These are phyloP conservation scores for Stenchaetothrips biformis DNA, from an alignment of 2,888 invertebrate species.

Conservation along the genomic window DNA sequence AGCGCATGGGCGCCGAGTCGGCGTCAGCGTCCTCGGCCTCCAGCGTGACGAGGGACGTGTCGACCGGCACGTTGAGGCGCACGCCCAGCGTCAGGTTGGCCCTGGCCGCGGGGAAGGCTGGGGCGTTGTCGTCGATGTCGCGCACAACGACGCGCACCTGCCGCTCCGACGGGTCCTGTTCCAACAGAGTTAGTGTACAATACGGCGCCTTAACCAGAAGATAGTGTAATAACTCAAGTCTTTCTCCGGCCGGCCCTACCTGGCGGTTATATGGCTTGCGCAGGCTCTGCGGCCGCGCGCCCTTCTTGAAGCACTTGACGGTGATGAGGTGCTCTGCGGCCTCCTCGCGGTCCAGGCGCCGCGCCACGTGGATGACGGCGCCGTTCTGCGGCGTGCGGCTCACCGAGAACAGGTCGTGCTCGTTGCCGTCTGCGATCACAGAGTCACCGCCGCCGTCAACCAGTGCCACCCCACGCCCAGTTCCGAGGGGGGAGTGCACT, in stretches of 20 bases:
- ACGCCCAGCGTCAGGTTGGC: constrained; percentile 49
- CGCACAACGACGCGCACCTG: constrained; percentile 59
- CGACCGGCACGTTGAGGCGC: constrained; percentile 66
- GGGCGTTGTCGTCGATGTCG: constrained; percentile 71
- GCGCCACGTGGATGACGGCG: constrained; percentile 57
- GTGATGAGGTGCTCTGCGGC: constrained; percentile 57
- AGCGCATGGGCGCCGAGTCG: constrained; percentile 59
- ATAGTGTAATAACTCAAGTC: neutral
- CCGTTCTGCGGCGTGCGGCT: constrained; percentile 60
- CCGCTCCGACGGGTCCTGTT: constrained; percentile 62
- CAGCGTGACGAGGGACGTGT: constrained; percentile 62
- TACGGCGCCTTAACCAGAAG: neutral
- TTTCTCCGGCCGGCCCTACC: constrained; percentile 44
- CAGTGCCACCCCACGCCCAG: no score
- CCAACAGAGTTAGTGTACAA: no score
- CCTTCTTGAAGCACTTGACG: constrained; percentile 62
- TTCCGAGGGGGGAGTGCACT: no score
- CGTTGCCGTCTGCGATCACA: constrained; percentile 59
- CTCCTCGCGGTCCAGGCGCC: constrained; percentile 62
- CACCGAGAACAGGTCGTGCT: constrained; percentile 58
- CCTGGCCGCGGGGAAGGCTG: constrained; percentile 41
- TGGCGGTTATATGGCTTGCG: constrained; percentile 59
- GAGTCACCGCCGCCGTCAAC: neutral
- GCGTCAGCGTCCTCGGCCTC: constrained; percentile 65
- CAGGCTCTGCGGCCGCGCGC: constrained; percentile 38